Base-by-base conservation (phyloP, 2,888 invertebrate species). In the Torymus aiolomorphi region DNA sequence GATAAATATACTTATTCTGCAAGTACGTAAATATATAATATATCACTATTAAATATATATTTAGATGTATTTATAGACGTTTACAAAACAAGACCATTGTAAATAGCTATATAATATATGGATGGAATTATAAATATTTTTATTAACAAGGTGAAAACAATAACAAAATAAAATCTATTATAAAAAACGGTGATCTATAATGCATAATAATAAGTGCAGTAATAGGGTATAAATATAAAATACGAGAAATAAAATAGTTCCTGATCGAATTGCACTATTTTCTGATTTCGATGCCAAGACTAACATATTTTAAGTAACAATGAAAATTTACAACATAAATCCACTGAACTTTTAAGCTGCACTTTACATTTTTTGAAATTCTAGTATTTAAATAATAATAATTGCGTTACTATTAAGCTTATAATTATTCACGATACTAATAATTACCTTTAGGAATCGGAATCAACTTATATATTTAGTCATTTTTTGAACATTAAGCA, bases 1-100 rank as follows among this genome's bases (percentile, higher is more conserved):
- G 82, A 84, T 85, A 84, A 83, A 85, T 86, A 84, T 84, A 84
- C 83, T 81, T 78, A 72, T 76, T 70, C 63, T 82, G n/a, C 20
- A 75, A 20, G 80, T 80, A 57, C 57, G 61, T 81, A 57, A 72
- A 66, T 77, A 77, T 74, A 80, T 76, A 80, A 80, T 83, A 81
- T 52, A 66, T 83, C 82, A 83, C 77, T 83, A 80, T 76, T 73
- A 83, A 80, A 75, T 81, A 73, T 77, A 75, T 76, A 62, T 71
- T 61, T 80, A 56, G 74, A 82, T 81, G 65, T 79, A 31, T 76
- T 57, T 72, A 72, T 71, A 51, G 57, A 52, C 24, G 61, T 74
- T 81, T 74, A 75, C 75, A 81, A 78, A 78, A 31, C 65, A 75
- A 42, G 62, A 62, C 81, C 78, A 78, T 81, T 78, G n/a, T 67